Conservation (phyloP, 2,797 vertebrate species). For the Agapornis canus region DNA sequence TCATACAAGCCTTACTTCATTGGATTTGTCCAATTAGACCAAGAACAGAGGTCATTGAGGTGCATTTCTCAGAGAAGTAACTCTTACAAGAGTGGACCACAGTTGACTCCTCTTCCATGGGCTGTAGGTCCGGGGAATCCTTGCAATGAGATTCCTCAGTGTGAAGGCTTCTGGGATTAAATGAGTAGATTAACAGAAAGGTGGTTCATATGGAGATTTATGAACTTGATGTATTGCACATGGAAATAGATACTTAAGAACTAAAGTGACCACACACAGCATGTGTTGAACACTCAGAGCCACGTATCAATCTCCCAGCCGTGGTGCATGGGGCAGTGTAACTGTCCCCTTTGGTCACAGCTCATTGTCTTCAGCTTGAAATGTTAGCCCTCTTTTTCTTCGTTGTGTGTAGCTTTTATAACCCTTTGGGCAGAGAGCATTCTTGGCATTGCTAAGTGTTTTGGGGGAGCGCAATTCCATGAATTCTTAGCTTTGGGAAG, state of each 20-base stretch:
- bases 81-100: not conserved
- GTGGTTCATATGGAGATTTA: not conserved
- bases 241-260: not conserved
- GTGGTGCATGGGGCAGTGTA: not conserved
- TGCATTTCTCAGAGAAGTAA: not conserved
- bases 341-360: not conserved
- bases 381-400: not conserved
- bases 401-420: not conserved
- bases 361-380: not conserved
- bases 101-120: not conserved
- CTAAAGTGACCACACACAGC: not conserved
- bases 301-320: not conserved
- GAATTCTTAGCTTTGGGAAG: slow-evolving; percentile 63
- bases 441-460: slow-evolving; percentile 28
- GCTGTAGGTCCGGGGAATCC: accelerated
- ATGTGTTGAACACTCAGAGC: not conserved
- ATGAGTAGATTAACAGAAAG: not conserved
- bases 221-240: not conserved
- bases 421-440: slow-evolving; percentile 25
- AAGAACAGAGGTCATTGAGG: not conserved
- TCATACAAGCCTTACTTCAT: not conserved
- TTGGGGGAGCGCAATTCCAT: slow-evolving; percentile 12
- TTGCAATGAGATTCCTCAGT: not conserved
- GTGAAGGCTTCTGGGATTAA: not conserved
- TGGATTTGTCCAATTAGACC: not conserved